phyloP scores from a whole-genome alignment of 1,140 invertebrate genomes.

The Cataglyphis hispanica region DNA sequence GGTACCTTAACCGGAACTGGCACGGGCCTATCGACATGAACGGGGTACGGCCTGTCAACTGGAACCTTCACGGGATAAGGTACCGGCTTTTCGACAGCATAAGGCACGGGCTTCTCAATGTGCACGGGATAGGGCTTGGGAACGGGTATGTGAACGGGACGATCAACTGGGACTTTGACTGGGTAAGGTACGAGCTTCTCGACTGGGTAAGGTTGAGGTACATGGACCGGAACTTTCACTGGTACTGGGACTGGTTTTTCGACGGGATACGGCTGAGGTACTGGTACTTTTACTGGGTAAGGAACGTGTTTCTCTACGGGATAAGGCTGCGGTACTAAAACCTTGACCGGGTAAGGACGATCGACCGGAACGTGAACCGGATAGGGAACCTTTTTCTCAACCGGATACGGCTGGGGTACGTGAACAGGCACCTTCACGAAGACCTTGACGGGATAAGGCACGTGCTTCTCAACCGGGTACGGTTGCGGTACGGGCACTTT shows the following conservation, averaged over 20 bases:
- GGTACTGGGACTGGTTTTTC: slow-evolving; percentile 89
- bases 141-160: slow-evolving; percentile 87
- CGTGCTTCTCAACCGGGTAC: slow-evolving; percentile 83
- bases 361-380: slow-evolving; percentile 86
- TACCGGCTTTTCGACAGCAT: slow-evolving; percentile 88
- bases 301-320: slow-evolving; percentile 89
- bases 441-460: slow-evolving; percentile 84
- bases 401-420: slow-evolving; percentile 87
- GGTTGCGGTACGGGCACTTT: slow-evolving; percentile 90
- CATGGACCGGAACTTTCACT: slow-evolving; percentile 89
- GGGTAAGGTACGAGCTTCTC: slow-evolving; percentile 89
- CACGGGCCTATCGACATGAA: slow-evolving; percentile 90
- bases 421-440: slow-evolving; percentile 89
- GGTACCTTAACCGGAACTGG: slow-evolving; percentile 89
- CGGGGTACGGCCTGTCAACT: slow-evolving; percentile 89
- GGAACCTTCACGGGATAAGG: slow-evolving; percentile 88
- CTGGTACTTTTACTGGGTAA: slow-evolving; percentile 89
- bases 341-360: slow-evolving; percentile 89
- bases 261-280: slow-evolving; percentile 91
- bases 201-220: slow-evolving; percentile 89
- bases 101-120: slow-evolving; percentile 89
- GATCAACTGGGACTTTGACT: slow-evolving; percentile 89
- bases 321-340: slow-evolving; percentile 90
- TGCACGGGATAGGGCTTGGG: slow-evolving; percentile 89
- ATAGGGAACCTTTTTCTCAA: slow-evolving; percentile 83